These are phyloP conservation scores for Cottus gobio DNA, from an alignment of 2,113 vertebrate genomes.

Conservation along the genomic window DNA sequence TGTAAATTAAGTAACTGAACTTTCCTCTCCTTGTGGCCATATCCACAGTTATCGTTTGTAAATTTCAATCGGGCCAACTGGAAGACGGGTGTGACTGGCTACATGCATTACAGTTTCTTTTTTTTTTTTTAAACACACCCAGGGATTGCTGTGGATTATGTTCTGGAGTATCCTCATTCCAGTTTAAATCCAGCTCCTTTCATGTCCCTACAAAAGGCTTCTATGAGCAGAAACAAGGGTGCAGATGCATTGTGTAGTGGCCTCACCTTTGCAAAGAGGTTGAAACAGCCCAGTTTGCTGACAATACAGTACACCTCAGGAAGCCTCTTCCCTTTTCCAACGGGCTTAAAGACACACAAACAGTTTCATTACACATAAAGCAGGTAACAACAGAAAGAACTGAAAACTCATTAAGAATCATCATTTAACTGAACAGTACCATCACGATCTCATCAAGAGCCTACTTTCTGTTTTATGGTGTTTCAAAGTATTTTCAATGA, in stretches of 20 bases:
- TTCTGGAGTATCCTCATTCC: constrained; percentile 27
- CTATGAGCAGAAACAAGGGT: neutral
- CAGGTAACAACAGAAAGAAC: neutral
- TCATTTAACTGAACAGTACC: neutral
- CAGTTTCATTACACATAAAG: constrained; percentile 28
- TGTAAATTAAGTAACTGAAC: neutral
- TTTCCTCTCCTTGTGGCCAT: constrained; percentile 1
- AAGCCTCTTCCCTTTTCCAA: constrained; percentile 94
- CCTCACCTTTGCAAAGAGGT: constrained; percentile 97
- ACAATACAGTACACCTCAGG: constrained; percentile 98
- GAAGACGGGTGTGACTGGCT: constrained; percentile 19
- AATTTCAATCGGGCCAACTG: neutral
- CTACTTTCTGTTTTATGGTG: neutral
- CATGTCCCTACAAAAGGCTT: neutral
- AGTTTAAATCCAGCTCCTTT: constrained; percentile 32
- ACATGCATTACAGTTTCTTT: constrained; percentile 1
- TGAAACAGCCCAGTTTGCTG: constrained; percentile 97
- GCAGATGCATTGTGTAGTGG: neutral
- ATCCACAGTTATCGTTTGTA: constrained; percentile 15
- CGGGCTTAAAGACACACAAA: constrained; percentile 76
- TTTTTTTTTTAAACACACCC: constrained; percentile 51
- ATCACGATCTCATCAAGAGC: neutral
- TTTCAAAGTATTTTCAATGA: neutral
- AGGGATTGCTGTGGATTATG: constrained; percentile 47
- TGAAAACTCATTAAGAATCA: neutral